These are phyloP conservation scores for Solenopsis fugax DNA, from an alignment of 1,140 invertebrate genomes.

Conservation along the genomic window DNA sequence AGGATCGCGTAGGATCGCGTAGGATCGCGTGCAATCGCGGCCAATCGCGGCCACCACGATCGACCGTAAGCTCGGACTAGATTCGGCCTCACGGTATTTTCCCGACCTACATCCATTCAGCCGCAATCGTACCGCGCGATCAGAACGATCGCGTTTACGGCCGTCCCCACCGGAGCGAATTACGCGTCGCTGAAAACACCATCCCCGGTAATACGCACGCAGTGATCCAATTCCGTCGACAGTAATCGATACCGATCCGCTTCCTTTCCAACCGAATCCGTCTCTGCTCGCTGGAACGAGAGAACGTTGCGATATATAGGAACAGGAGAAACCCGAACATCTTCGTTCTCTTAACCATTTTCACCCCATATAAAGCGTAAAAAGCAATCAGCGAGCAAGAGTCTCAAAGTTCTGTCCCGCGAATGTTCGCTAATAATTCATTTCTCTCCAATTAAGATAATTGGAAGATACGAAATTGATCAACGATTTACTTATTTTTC, in stretches of 20 bases:
- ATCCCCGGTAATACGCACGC: constrained; percentile 8
- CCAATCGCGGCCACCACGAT: constrained; percentile 9
- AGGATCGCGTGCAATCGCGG: constrained; percentile 36
- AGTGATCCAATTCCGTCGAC: constrained; percentile 24
- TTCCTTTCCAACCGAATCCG: constrained; percentile 38
- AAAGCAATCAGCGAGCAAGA: neutral
- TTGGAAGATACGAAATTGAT: constrained; percentile 10
- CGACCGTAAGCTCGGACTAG: constrained; percentile 37
- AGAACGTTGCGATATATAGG: neutral
- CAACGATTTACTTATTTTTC: neutral
- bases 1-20: neutral
- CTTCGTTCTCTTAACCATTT: neutral
- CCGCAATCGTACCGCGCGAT: constrained; percentile 46
- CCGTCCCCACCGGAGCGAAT: constrained; percentile 34
- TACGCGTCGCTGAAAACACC: constrained; percentile 46
- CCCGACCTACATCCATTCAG: constrained; percentile 52
- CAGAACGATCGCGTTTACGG: constrained; percentile 49
- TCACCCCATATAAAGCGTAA: neutral
- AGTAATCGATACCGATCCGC: constrained; percentile 1
- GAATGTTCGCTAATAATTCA: neutral
- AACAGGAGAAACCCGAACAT: neutral
- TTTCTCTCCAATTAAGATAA: neutral
- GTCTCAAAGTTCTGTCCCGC: neutral
- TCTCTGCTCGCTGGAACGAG: neutral
- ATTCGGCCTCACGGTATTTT: constrained; percentile 44